Percentiles rank a stretch among this genome's conserved stretches.
Conservation (phyloP, 2,888 invertebrate species). For the Nesidiocoris tenuis region DNA sequence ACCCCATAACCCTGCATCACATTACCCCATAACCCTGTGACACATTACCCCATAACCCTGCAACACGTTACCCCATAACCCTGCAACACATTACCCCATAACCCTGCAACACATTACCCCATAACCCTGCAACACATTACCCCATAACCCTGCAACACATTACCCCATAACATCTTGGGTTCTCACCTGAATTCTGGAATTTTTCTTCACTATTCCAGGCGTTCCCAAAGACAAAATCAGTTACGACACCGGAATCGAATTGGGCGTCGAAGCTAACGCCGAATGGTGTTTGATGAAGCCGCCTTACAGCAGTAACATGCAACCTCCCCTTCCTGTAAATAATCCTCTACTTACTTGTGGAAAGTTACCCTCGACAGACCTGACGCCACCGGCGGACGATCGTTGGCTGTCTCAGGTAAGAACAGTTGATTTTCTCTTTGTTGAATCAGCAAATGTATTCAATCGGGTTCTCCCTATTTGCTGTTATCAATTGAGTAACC, state of each 20-base stretch:
- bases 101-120: too few relatives aligned
- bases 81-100: too few relatives aligned
- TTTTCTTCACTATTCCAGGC: slow-evolving; percentile 55
- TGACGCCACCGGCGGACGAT: slow-evolving; percentile 60
- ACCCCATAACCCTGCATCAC: too few relatives aligned
- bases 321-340: slow-evolving; percentile 71
- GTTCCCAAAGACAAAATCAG: slow-evolving; percentile 80
- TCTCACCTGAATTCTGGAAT: not conserved
- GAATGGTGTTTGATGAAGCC: slow-evolving; percentile 83
- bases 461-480: too few relatives aligned
- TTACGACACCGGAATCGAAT: slow-evolving; percentile 82
- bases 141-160: too few relatives aligned
- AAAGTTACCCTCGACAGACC: slow-evolving; percentile 11
- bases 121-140: too few relatives aligned
- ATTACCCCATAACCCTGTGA: too few relatives aligned
- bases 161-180: too few relatives aligned
- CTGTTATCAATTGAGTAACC: too few relatives aligned
- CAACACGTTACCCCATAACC: too few relatives aligned
- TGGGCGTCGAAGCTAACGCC: slow-evolving; percentile 80
- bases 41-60: too few relatives aligned
- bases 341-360: slow-evolving; percentile 58
- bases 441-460: not conserved
- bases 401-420: slow-evolving; percentile 78
- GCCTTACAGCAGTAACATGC: slow-evolving; percentile 60
- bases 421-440: too few relatives aligned